phyloP scores from a whole-genome alignment of 2,797 vertebrate species.

The Meda fulgida region DNA sequence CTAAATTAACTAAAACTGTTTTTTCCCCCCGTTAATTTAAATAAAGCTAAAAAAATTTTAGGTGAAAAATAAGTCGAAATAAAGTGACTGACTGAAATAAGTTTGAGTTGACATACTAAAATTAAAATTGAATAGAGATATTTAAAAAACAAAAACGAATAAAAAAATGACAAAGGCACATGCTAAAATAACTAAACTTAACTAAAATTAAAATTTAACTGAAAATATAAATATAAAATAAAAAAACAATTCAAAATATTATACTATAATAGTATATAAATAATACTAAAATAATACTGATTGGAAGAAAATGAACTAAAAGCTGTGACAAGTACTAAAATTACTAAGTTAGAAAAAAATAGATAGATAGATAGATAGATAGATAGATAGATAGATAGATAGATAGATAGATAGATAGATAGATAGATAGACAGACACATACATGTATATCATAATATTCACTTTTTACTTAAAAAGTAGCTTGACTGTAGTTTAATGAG shows the following conservation, averaged over 20 bases:
- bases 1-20: neutral
- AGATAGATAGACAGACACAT: no score
- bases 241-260: neutral
- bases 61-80: neutral
- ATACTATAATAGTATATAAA: neutral
- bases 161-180: neutral
- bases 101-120: neutral
- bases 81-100: neutral
- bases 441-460: no score
- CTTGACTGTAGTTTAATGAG: neutral
- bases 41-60: neutral
- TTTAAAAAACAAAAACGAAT: neutral
- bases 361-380: no score
- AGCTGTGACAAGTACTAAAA: neutral
- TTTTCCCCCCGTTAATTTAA: neutral
- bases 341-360: no score
- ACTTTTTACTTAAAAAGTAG: no score
- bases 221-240: neutral
- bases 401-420: no score
- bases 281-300: neutral
- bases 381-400: no score
- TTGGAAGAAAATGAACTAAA: neutral
- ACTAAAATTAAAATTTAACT: neutral
- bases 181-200: neutral
- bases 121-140: neutral